Base-by-base conservation (phyloP, 2,888 invertebrate genomes). In the Dicycla oo region DNA sequence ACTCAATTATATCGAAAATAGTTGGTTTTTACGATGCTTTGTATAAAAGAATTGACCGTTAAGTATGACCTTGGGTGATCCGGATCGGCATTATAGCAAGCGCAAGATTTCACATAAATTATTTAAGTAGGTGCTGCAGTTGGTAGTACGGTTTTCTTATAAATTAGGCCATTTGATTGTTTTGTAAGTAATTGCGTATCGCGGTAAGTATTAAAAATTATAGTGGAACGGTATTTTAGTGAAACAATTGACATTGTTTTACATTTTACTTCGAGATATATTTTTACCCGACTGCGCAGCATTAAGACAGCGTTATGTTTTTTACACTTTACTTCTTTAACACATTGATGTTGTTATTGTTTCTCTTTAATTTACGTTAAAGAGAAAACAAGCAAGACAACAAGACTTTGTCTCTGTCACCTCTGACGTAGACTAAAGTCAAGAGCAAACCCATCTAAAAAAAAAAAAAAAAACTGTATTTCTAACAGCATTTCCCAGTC, bases 111-210 rank as follows among this genome's bases (percentile, higher is more conserved):
- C 58, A 63, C 53, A 38, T 30, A 40, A 45, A 45, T 74, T 40
- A n/a, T 30, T 18, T 67, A 54, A 70, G n/a, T 38, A 38, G 49
- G 43, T 30, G 53, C 38, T 30, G 53, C 38, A 53, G 68, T 68
- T 68, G 76, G 26, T 23, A 58, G 53, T 20, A 66, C 54, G 45
- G 45, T 54, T 51, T 65, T 66, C 49, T 61, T 61, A 54, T 15
- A 51, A 78, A 80, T 75, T 64, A 61, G 81, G 76, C 30, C 69
- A 69, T n/a, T 49, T 63, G 26, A 64, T 80, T 75, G 76, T 78
- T 64, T 81, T 69, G 75, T 26, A 38, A 74, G 67, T 49, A 60
- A 75, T 61, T 61, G 43, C 69, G 76, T 80, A 67, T 51, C 60
- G 62, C 49, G 38, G 62, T 63, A 34, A 45, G 13, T 43, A 51